Evolutionary conservation across 2,888 invertebrate species (phyloP), one percentile per base, ranked within the genome.

Genomic region (Drosophila leonis): DNA sequence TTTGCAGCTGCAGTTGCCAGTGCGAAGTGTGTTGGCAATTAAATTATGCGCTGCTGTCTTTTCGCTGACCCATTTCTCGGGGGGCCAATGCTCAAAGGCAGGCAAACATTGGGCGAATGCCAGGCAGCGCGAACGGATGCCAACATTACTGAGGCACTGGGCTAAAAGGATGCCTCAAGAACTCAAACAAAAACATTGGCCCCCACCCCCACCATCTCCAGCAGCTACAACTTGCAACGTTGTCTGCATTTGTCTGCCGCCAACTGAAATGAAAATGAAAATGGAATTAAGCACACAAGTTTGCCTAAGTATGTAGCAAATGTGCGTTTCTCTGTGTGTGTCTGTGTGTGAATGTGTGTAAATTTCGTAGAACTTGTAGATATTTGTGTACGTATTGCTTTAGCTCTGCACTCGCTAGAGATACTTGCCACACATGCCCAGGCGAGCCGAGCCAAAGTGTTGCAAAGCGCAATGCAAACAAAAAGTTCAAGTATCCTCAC

Each of bases 271-370:
- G 69, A 82, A 77, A 78, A 79, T 88, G 85, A 89, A 84, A 84
- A 89, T 84, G 83, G 88, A 90, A 90, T 84, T 90, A 90, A 84
- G 88, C 82, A 75, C 75, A 78, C 71, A 87, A 71, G 63, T 80
- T 76, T 71, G 71, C 72, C 77, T 80, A 65, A 76, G 69, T 66
- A 68, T 67, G 59, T 51, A 72, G 56, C 66, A 37, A 68, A 35
- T 55, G 35, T 35, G 56, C 48, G 48, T 46, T n/a, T 9, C 18
- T 39, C 39, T 46, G 48, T 61, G 20, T 48, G 13, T 18, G 8
- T 18, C 10, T 41, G 4, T 39, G 12, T 55, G 10, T 41, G 9
- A 37, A 10, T 55, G n/a, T 31, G 5, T 62, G 44, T 52, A 24
- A 35, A 54, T 52, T 63, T 63, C 55, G 63, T 56, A 71, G 60